Base-by-base conservation (phyloP, 2,797 vertebrate genomes). In the Myotis findleyi region DNA sequence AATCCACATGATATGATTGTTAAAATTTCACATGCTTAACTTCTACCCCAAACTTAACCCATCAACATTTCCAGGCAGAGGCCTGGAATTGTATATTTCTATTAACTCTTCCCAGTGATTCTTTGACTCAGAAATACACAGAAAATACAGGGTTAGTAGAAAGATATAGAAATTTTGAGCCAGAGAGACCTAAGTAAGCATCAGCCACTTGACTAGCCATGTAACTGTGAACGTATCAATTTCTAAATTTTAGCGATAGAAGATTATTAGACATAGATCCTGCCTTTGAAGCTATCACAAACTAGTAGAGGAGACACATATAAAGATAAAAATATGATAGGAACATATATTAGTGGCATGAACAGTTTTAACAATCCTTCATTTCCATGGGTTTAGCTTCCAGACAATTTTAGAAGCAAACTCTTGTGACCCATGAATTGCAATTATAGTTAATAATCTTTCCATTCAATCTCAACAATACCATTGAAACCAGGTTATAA, bases 401-500 rank as follows among this genome's bases (percentile, higher is more conserved):
- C 27, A 87, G 59, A 51, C 16, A 89, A 51, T 3, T 55, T 88
- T 62, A 71, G 66, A 49, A 77, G 80, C n/a, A 87, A 57, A 20
- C n/a, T 51, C 41, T 75, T 88, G 17, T 73, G 8, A 77, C 55
- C n/a, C 27, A 57, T 79, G 57, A 51, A 33, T 89, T 87, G 18
- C 12, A 49, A 27, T 38, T 83, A 3, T 72, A 47, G 49, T 55
- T 30, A 84, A 8, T 38, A 53, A 64, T 21, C 6, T 55, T 79
- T n/a, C 68, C 20, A 75, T 53, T 80, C 49, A 53, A 38, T 95
- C 51, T 95, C 79, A 89, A 57, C 3, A 90, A 84, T 87, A 36
- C 23, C 27, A 85, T 5, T 55, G 53, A 59, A 91, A 80, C 27
- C 36, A 95, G 71, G 13, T 86, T 92, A 53, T 0, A 87, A 71